These are phyloP conservation scores for Sebastes minor DNA, from an alignment of 2,797 vertebrate genomes.

Conservation along the genomic window DNA sequence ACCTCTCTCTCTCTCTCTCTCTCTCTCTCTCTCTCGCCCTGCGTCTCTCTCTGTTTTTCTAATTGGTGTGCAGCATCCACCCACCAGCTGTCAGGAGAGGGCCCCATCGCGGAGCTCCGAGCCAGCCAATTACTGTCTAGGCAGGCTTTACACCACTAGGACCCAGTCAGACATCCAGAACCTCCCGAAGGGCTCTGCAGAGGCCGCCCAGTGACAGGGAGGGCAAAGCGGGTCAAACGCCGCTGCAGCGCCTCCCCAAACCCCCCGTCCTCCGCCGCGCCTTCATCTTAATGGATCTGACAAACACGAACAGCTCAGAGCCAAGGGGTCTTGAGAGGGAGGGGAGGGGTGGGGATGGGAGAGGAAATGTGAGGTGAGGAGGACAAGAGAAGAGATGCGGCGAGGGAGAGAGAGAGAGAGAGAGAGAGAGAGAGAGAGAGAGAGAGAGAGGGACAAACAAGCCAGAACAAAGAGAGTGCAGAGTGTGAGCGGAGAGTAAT, in stretches of 20 bases:
- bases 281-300: conserved; percentile 59
- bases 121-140: conserved; percentile 76
- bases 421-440: background rate
- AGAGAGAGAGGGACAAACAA: conserved; percentile 17
- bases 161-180: conserved; percentile 54
- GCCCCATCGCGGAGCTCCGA: conserved; percentile 53
- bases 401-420: background rate
- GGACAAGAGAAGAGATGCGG: background rate
- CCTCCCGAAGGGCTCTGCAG: conserved; percentile 45
- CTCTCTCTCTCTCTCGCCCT: background rate
- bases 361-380: conserved; percentile 4
- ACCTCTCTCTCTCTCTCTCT: background rate
- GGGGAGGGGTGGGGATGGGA: background rate
- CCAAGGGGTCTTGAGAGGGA: conserved; percentile 17
- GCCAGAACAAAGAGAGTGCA: background rate
- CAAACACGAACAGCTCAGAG: conserved; percentile 57
- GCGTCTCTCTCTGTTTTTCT: conserved; percentile 52
- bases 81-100: conserved; percentile 70
- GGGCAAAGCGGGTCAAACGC: conserved; percentile 61
- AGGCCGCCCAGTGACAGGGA: conserved; percentile 38
- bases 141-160: conserved; percentile 43
- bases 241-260: background rate
- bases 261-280: background rate
- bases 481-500: conserved; percentile 55
- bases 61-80: conserved; percentile 71